Evolutionary conservation across 2,888 invertebrate species (phyloP), one percentile per base, ranked within the genome.

Genomic region (Globia sparganii): DNA sequence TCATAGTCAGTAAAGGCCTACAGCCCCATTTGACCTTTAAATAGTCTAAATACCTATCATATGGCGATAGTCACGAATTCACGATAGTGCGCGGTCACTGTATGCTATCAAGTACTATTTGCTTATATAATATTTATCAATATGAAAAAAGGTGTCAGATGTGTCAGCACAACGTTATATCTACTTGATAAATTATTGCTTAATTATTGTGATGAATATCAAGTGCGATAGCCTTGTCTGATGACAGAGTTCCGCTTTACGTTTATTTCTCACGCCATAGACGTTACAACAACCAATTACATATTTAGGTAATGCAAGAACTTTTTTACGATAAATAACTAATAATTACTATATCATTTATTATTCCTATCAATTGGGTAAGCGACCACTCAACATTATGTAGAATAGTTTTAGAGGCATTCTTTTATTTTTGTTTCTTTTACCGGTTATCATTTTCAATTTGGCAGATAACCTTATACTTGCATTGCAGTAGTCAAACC

Each of bases 41-140:
- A 31, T 49, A 58, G 18, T 31, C 49, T 66, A 28, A 81, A 81
- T 80, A 40, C 28, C 46, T 62, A 62, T 75, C 40, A 61, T 64
- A 71, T 87, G 87, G 77, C 81, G 18, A 66, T 28, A 87, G 58
- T 85, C 81, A 85, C 76, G 81, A 85, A 40, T 43, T 37, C 61
- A 43, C 61, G 61, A 75, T 53, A 59, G 15, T 15, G 28, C 34
- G 64, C 72, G 80, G 72, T 74, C 79, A 72, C 53, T 77, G 66
- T 43, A 11, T 77, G 43, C 46, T 61, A 78, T 73, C 64, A 81
- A 81, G 46, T 81, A 66, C 31, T 84, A 80, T 85, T 69, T 74
- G 62, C 66, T 70, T 81, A 81, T 15, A 21, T 85, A 85, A 85
- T 62, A 68, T 25, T 71, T 77, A 56, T 56, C 40, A 28, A n/a